Evolutionary conservation across 2,797 vertebrate genomes (phyloP), one percentile per base, ranked within the genome.

Genomic region (Crax fasciolata): DNA sequence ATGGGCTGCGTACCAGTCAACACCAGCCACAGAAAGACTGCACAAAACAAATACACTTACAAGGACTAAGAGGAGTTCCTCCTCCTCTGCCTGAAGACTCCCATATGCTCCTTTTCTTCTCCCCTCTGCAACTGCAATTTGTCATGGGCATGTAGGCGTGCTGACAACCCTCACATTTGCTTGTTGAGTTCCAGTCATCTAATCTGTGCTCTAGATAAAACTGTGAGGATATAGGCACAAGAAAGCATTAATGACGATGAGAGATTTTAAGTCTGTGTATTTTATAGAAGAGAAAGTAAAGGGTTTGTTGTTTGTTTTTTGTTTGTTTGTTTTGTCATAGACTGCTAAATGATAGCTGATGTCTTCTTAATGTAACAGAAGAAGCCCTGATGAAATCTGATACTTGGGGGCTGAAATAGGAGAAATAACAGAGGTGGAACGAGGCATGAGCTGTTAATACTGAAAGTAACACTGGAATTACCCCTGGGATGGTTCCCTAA

Each of bases 31-130:
- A 80, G 35, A 78, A 93, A 84, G 68, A 90, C 18, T 51, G 65
- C n/a, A 62, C 38, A 81, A 95, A 93, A 79, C 65, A 77, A 93
- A 92, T 74, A 58, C 41, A 25, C 21, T 91, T 76, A 30, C 24
- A 79, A 87, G 25, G 52, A 63, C n/a, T 85, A 35, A 35, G 35
- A 35, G 35, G 35, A 57, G 90, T 76, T 86, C 44, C 59, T 84
- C 66, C 55, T 95, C 52, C 28, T 3, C 35, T 57, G 72, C 48
- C 84, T 86, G 67, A 74, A 63, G 89, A 83, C 88, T 94, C 51
- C 39, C 87, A 90, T 46, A 48, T 62, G 44, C 46, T 9, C 78
- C 75, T 76, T 73, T 68, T 49, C 39, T 66, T 87, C 55, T 68
- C 41, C 39, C 3, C 10, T 67, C 25, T 61, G 59, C 39, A 68